Base-by-base conservation (phyloP, 2,888 invertebrate genomes). In the Penaeus monodon region DNA sequence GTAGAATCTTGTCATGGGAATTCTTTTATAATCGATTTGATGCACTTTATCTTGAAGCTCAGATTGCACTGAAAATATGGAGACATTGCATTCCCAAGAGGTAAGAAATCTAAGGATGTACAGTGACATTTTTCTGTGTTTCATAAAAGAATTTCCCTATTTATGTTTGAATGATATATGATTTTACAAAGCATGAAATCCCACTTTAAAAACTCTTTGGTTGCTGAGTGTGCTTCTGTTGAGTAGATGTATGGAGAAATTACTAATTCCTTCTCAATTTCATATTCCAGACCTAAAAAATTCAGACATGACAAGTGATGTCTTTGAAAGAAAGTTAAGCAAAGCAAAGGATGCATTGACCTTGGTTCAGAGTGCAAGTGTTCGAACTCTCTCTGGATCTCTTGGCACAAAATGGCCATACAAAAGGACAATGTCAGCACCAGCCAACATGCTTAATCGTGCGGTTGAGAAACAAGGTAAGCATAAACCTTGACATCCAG, bases 11-110 rank as follows among this genome's bases (percentile, higher is more conserved):
- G 27, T 95, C 96, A 0, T 99, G 99, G 99, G 98, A 99, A 90
- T 99, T 99, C 94, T 99, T 99, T 93, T 94, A 99, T 44, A 97
- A 97, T 92, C 95, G 98, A 85, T 99, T 99, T 92, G 99, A 99
- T 92, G 96, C 98, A 0, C 93, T 99, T 8, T 97, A 98, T 91
- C 93, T 99, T 63, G 99, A 99, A 93, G 98, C 99, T 0, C 99
- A 99, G 93, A 96, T 99, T 66, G 96, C 95, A 92, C 93, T 97
- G 97, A 92, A 96, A 96, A 93, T 94, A 95, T 33, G 96, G 97
- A 7, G 98, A 98, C 91, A 95, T 97, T 89, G 94, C 96, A 0
- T 96, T 95, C 92, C 94, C 97, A 80, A 94, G 97, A 93, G 97
- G 97, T 96, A 92, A 92, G 91, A 63, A n/a, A 73, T 83, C 64